Conservation (phyloP, 2,888 invertebrate genomes). For the Tricholauxania praeusta region DNA sequence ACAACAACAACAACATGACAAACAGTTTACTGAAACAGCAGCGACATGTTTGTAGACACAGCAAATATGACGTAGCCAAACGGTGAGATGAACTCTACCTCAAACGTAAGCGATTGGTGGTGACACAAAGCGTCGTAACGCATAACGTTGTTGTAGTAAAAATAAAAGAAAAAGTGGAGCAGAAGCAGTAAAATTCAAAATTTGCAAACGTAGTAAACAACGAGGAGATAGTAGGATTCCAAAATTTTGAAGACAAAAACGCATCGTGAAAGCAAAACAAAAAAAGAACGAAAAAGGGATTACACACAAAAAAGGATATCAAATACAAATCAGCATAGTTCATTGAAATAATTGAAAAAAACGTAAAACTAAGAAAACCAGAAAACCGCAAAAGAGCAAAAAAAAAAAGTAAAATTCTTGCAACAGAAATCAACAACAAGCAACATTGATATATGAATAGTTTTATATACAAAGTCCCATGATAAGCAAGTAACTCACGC, state of each 20-base stretch:
- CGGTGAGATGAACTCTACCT: conserved; percentile 56
- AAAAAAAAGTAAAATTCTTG: too few species aligned
- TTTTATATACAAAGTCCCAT: too few species aligned
- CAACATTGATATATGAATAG: too few species aligned
- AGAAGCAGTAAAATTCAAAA: conserved; percentile 40
- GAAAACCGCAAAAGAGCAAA: background rate
- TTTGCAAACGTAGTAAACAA: conserved; percentile 38
- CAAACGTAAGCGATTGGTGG: conserved; percentile 47
- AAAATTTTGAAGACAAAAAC: background rate
- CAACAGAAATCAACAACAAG: too few species aligned
- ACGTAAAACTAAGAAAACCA: too few species aligned
- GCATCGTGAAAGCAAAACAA: conserved; percentile 11
- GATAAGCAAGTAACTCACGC: too few species aligned
- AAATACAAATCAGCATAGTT: conserved; percentile 35
- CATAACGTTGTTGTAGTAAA: conserved; percentile 40
- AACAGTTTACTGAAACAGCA: conserved; percentile 34
- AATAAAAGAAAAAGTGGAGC: conserved; percentile 15
- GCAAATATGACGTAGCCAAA: conserved; percentile 39
- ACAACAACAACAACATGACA: conserved; percentile 43
- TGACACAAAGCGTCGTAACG: conserved; percentile 50
- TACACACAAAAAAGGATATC: conserved; percentile 14
- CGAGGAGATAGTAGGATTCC: conserved; percentile 30
- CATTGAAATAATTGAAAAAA: conserved; percentile 15
- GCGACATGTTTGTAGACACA: conserved; percentile 25
- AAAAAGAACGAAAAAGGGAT: conserved; percentile 8